Evolutionary conservation across 1,140 invertebrate genomes (phyloP).

Genomic region (Andrena cerasifolii): DNA sequence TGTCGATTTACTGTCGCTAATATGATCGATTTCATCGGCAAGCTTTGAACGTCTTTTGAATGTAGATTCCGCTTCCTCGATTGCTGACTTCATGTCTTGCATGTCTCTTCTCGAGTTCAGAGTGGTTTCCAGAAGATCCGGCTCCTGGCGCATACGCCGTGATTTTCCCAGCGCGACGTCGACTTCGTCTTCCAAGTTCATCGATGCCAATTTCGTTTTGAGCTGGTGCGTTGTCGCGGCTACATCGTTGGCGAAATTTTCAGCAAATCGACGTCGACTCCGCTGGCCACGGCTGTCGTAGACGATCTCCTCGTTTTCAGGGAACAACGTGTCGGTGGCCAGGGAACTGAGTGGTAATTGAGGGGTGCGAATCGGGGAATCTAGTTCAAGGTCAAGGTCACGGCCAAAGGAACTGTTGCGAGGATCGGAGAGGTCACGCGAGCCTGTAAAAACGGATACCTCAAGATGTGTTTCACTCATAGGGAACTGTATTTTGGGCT

Average conservation of each 20-base stretch:
- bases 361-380: constrained; percentile 66
- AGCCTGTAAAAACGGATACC: constrained; percentile 76
- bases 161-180: constrained; percentile 6
- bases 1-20: constrained; percentile 78
- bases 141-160: constrained; percentile 4
- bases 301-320: constrained; percentile 77
- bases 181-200: constrained; percentile 62
- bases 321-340: constrained; percentile 57
- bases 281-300: constrained; percentile 80
- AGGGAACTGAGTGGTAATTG: constrained; percentile 49
- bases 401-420: constrained; percentile 72
- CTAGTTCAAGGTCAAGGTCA: constrained; percentile 77
- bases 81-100: constrained; percentile 30
- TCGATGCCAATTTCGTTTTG: constrained; percentile 68
- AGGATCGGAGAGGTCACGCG: constrained; percentile 77
- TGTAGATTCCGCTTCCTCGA: constrained; percentile 69
- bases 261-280: constrained; percentile 69
- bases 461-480: constrained; percentile 28
- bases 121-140: constrained; percentile 35
- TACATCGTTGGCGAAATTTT: constrained; percentile 76
- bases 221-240: constrained; percentile 72
- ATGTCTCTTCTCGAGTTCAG: constrained; percentile 19
- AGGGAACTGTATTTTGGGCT: neutral
- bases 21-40: constrained; percentile 81
- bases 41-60: constrained; percentile 74